These are phyloP conservation scores for Diachrysia chrysitis DNA, from an alignment of 2,888 invertebrate genomes.

Conservation along the genomic window DNA sequence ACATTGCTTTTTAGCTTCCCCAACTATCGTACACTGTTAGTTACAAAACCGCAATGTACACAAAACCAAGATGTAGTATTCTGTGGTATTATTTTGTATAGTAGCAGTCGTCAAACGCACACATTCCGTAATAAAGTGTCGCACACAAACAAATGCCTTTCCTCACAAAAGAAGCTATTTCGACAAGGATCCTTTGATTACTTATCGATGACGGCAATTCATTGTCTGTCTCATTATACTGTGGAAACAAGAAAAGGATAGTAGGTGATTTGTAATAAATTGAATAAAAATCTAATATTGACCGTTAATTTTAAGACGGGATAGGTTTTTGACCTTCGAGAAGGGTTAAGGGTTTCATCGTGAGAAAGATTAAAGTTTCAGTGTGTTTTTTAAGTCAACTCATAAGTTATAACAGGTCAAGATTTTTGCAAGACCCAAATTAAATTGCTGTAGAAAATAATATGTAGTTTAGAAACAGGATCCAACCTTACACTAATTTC, in stretches of 20 bases:
- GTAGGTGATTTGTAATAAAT: conserved; percentile 20
- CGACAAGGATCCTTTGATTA: conserved; percentile 64
- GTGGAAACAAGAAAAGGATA: conserved; percentile 18
- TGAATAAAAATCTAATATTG: conserved; percentile 22
- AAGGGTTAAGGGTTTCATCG: background rate
- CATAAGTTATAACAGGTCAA: too few species aligned
- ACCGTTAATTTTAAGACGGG: too few species aligned
- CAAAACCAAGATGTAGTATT: background rate
- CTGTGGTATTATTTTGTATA: background rate
- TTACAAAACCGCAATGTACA: conserved; percentile 24
- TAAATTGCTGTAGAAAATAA: too few species aligned
- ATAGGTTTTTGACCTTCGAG: too few species aligned
- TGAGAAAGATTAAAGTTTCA: background rate
- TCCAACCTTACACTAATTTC: too few species aligned
- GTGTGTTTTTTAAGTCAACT: too few species aligned
- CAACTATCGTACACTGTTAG: accelerated
- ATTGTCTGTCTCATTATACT: conserved; percentile 46
- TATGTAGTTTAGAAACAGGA: too few species aligned
- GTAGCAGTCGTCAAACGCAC: conserved; percentile 57
- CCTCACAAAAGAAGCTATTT: conserved; percentile 71
- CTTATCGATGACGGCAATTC: conserved; percentile 58
- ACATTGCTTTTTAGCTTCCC: conserved; percentile 57
- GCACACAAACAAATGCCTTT: conserved; percentile 59
- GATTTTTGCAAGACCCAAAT: too few species aligned
- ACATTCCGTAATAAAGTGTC: conserved; percentile 54